These are phyloP conservation scores for Sebastes schlegelii DNA, from an alignment of 2,113 vertebrate species.

Conservation along the genomic window DNA sequence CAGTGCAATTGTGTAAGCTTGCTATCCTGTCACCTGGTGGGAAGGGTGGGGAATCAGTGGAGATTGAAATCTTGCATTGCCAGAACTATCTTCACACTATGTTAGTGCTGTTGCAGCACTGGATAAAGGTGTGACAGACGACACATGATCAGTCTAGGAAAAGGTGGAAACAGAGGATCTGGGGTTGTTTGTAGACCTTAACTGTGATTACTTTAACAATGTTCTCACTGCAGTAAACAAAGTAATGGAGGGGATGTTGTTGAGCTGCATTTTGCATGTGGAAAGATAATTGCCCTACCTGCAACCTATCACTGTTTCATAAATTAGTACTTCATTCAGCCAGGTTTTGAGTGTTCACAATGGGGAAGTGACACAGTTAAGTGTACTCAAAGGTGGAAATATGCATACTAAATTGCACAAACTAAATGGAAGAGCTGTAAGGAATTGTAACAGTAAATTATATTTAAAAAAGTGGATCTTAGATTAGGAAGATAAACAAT, in stretches of 20 bases:
- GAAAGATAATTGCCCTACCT: background rate
- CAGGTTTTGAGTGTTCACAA: background rate
- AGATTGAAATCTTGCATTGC: constrained; percentile 35
- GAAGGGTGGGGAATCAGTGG: constrained; percentile 32
- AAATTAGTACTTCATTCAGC: background rate
- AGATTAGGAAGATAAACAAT: no score
- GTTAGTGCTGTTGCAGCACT: constrained; percentile 29
- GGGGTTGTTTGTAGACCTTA: background rate
- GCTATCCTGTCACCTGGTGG: constrained; percentile 25
- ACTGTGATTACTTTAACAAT: constrained; percentile 13
- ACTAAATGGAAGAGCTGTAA: no score
- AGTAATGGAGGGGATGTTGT: background rate
- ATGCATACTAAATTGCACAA: no score
- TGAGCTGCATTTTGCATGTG: constrained; percentile 3
- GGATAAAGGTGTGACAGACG: constrained; percentile 19
- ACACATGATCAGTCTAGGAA: background rate
- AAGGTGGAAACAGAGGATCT: background rate
- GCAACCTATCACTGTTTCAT: background rate
- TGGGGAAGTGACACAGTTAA: background rate
- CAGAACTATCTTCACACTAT: constrained; percentile 40
- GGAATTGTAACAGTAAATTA: no score
- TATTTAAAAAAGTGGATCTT: no score
- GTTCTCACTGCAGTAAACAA: background rate
- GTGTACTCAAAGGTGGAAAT: no score
- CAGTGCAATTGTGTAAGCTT: constrained; percentile 41